Evolutionary conservation across 2,888 invertebrate species (phyloP).

Genomic region (Sesia bembeciformis): DNA sequence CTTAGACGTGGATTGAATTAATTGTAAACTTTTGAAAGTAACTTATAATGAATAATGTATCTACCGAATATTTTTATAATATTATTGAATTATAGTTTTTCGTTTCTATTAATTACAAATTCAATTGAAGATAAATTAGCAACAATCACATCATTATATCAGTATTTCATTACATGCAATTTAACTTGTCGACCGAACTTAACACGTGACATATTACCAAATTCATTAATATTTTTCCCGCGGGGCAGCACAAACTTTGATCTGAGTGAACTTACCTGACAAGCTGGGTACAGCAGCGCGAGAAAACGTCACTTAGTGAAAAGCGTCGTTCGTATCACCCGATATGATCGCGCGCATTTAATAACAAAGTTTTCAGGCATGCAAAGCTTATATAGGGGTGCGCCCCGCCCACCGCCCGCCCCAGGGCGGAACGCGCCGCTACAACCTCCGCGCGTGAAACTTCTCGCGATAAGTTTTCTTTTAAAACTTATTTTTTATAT

Average conservation of each 20-base stretch:
- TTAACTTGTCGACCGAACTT: background rate
- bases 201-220: background rate
- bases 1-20: no score
- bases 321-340: background rate
- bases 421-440: slow-evolving; percentile 38
- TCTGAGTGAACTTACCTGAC: slow-evolving; percentile 21
- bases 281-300: slow-evolving; percentile 12
- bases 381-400: slow-evolving; percentile 58
- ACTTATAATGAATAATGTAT: no score
- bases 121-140: no score
- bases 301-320: slow-evolving; percentile 14
- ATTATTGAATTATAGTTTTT: no score
- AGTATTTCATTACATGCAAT: background rate
- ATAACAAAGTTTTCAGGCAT: slow-evolving; percentile 56
- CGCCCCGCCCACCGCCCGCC: slow-evolving; percentile 63
- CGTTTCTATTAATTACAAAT: no score
- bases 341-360: slow-evolving; percentile 59
- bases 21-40: no score
- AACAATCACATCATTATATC: no score
- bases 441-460: slow-evolving; percentile 30
- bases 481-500: background rate
- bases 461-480: slow-evolving; percentile 13
- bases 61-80: no score
- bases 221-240: slow-evolving; percentile 3
- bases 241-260: slow-evolving; percentile 1